Conservation (phyloP, 2,888 invertebrate species). For the Acrobasis repandana region DNA sequence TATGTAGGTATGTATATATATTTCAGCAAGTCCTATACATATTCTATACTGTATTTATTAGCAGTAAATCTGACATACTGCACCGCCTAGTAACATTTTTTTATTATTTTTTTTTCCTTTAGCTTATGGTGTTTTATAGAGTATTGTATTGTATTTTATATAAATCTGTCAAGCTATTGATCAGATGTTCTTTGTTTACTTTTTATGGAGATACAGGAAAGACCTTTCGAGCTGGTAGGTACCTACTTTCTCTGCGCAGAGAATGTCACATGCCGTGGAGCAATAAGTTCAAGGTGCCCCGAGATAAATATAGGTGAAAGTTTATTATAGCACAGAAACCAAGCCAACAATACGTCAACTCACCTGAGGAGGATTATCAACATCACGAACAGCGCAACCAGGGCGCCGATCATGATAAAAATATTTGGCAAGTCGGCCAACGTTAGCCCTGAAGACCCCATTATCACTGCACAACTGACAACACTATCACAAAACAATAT, state of each 20-base stretch:
- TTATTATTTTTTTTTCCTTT: too few relatives aligned
- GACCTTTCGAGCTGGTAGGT: background rate
- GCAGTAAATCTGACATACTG: too few relatives aligned
- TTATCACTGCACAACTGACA: conserved; percentile 44
- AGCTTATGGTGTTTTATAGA: too few relatives aligned
- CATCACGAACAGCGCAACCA: conserved; percentile 89
- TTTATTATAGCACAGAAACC: conserved; percentile 7
- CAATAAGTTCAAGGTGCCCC: conserved; percentile 14
- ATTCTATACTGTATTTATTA: too few relatives aligned
- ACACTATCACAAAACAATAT: conserved; percentile 50
- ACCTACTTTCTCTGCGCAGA: conserved; percentile 8
- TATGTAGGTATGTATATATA: too few relatives aligned
- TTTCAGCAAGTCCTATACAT: too few relatives aligned
- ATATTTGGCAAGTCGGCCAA: conserved; percentile 89
- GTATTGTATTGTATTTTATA: too few relatives aligned
- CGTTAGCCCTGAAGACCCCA: conserved; percentile 82
- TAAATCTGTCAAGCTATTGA: conserved; percentile 1
- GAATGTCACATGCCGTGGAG: background rate
- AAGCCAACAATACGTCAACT: conserved; percentile 40
- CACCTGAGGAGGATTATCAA: conserved; percentile 89
- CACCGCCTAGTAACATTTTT: too few relatives aligned
- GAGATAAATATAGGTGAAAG: conserved; percentile 14
- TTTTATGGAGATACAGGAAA: background rate
- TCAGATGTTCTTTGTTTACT: conserved; percentile 19
- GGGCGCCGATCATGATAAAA: conserved; percentile 88